A percentile compares a stretch with the other conserved stretches of the same genome.
These are phyloP conservation scores for Lipophrys pholis DNA, from an alignment of 2,113 vertebrate genomes.

Conservation along the genomic window DNA sequence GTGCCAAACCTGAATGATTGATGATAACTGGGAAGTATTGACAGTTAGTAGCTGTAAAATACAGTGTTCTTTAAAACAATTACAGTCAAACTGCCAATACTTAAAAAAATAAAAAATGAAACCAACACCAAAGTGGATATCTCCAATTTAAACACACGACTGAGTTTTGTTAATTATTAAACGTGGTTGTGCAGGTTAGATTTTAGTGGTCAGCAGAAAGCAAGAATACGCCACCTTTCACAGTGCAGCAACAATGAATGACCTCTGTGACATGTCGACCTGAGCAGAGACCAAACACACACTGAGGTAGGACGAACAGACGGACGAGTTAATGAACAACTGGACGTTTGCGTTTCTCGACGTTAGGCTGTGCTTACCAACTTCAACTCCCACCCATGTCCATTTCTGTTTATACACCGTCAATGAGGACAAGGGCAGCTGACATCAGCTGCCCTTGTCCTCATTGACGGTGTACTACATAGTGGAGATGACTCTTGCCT, in stretches of 20 bases:
- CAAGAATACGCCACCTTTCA: background rate
- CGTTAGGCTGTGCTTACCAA: too few species aligned
- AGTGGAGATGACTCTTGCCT: too few species aligned
- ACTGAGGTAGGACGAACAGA: background rate
- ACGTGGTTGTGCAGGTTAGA: constrained; percentile 7
- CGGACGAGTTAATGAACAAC: constrained; percentile 13
- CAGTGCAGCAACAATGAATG: background rate
- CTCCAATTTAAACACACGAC: background rate
- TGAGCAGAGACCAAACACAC: background rate
- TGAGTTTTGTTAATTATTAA: constrained; percentile 50
- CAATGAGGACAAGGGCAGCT: too few species aligned
- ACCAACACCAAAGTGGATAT: constrained; percentile 1
- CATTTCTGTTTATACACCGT: too few species aligned
- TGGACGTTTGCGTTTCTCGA: background rate
- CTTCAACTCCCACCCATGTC: too few species aligned
- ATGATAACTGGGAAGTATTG: too few species aligned
- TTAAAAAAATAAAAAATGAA: background rate
- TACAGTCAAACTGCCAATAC: background rate
- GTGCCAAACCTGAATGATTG: too few species aligned
- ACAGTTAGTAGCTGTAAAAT: too few species aligned
- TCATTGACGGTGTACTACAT: too few species aligned
- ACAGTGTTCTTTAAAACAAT: background rate
- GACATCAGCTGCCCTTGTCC: too few species aligned
- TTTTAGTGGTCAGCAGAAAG: constrained; percentile 26
- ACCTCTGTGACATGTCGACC: background rate